Evolutionary conservation across 92 coral and sea anemone genomes (phyloP), one percentile per base, ranked within the genome.

Genomic region (Epizoanthus fatuus): DNA sequence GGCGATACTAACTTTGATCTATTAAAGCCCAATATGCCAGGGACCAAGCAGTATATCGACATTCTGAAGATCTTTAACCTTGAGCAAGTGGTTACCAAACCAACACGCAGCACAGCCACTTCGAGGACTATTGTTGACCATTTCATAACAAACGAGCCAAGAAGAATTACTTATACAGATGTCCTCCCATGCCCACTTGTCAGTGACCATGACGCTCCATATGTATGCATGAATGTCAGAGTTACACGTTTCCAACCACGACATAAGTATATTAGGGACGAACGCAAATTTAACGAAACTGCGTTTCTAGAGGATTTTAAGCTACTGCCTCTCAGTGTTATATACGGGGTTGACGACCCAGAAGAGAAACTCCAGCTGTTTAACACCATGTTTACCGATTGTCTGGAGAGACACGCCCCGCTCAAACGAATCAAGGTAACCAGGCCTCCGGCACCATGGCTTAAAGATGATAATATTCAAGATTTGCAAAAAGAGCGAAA

Each of bases 381-480:
- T 47, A 86, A 45, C 69, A 63, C 32, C 8, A 47, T 75, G 65
- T 37, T 75, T 19, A 66, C 74, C 53, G 79, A 86, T 13, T 86
- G 89, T 16, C 42, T 75, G 63, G 87, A 75, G 74, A 45, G 79
- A 66, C 89, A 75, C 64, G 78, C 89, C 8, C 84, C 78, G 12
- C 63, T 66, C 55, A 66, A 68, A 40, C 78, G 84, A 25, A 60
- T 52, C 72, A 75, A 76, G 74, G 55, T 85, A 37, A 85, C 89
- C 47, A 59, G 78, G 51, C 89, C 51, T 13, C 89, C 89, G 35
- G 84, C 84, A 45, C 76, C 84, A 56, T 86, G 89, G 89, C 44
- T 82, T 6, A 51, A 82, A 15, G 53, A 76, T 66, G 70, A 75
- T 12, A 54, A 85, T 20, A 85, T 85, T 63, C 74, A 76, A 63